Conservation (phyloP, 2,113 vertebrate species). For the Micromys minutus region DNA sequence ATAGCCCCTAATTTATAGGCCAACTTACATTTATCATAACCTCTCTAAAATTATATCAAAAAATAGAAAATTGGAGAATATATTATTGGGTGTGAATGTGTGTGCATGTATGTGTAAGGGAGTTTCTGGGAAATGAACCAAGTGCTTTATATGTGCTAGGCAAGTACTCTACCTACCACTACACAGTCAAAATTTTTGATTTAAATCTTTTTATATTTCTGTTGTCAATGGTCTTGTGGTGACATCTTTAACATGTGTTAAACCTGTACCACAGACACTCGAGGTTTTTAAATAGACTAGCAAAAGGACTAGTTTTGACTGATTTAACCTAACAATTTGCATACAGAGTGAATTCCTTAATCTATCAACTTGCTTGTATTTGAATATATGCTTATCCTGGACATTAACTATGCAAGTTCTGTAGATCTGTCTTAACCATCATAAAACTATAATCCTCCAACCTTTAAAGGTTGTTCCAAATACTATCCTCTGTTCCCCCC, state of each 20-base stretch:
- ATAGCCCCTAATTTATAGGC: constrained; percentile 17
- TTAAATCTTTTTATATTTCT: constrained; percentile 46
- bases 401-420: constrained; percentile 17
- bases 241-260: constrained; percentile 27
- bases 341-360: not conserved
- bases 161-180: not conserved
- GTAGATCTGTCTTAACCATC: not conserved
- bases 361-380: not conserved
- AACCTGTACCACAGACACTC: not conserved
- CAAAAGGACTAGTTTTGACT: not conserved
- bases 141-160: not conserved
- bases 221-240: not conserved
- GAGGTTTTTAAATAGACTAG: not conserved
- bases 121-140: not conserved
- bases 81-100: not conserved
- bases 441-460: not conserved
- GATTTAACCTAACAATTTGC: not conserved
- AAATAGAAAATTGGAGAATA: not conserved
- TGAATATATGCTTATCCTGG: not conserved
- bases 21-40: not conserved
- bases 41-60: constrained; percentile 21
- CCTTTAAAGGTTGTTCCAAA: not conserved
- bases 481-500: not conserved
- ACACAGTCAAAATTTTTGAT: not conserved
- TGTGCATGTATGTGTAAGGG: not conserved